These are phyloP conservation scores for Sicus ferrugineus DNA, from an alignment of 2,888 invertebrate genomes.

Conservation along the genomic window DNA sequence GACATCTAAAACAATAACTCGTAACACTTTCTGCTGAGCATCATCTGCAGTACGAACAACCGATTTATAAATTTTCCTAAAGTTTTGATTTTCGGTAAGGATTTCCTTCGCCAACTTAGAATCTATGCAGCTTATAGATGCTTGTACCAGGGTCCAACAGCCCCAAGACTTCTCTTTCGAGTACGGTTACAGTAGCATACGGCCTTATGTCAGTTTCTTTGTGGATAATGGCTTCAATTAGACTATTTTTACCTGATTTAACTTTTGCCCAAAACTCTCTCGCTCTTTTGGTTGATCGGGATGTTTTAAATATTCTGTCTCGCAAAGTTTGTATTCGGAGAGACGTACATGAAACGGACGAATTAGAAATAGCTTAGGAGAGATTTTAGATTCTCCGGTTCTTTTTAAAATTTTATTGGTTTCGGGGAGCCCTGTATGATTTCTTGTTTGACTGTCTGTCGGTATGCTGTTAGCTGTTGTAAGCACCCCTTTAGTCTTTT, in stretches of 20 bases:
- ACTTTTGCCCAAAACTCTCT: constrained; percentile 3
- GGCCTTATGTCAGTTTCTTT: too few relatives aligned
- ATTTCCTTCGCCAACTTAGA: too few relatives aligned
- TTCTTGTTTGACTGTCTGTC: neutral
- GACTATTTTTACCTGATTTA: neutral
- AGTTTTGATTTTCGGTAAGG: too few relatives aligned
- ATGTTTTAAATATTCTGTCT: neutral
- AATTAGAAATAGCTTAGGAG: constrained; percentile 10
- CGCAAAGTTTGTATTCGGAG: constrained; percentile 2
- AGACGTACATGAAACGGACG: constrained; percentile 2
- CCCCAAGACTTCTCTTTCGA: too few relatives aligned
- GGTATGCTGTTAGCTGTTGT: constrained; percentile 11
- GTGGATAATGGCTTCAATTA: too few relatives aligned
- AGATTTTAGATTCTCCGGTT: neutral
- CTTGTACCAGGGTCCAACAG: too few relatives aligned
- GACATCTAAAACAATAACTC: too few relatives aligned
- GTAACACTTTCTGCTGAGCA: too few relatives aligned
- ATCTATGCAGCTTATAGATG: too few relatives aligned
- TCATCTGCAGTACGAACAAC: too few relatives aligned
- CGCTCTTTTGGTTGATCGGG: constrained; percentile 1
- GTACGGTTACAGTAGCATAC: too few relatives aligned
- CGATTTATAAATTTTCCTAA: too few relatives aligned
- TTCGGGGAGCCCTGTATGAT: neutral
- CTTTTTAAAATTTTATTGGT: constrained; percentile 13
- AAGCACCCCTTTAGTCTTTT: constrained; percentile 12